Evolutionary conservation across 2,888 invertebrate genomes (phyloP), one percentile per base, ranked within the genome.

Genomic region (Ptychoptera albimana): DNA sequence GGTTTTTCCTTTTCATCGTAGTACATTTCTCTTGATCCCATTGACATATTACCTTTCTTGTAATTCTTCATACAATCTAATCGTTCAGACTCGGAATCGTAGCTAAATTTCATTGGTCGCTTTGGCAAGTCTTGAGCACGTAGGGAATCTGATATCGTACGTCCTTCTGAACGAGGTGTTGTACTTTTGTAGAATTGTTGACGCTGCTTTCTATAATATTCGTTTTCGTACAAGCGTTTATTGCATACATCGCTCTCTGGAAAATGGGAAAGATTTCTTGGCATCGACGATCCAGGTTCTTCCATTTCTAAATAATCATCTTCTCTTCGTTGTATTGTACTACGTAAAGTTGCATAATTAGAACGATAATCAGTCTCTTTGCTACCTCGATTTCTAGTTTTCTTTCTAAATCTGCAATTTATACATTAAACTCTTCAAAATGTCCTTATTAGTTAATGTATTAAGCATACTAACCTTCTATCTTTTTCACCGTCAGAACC

Each of bases 401-500:
- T 72, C 49, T 61, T 63, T 30, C 64, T 60, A 49, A 62, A 63
- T 53, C 66, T 65, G 14, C 0, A 3, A 34, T 11, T 11, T 23
- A 41, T 31, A 36, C 15, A 10, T 10, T 8, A 37, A 15, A 14
- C 30, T 39, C 9, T 14, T 34, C 8, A 11, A 34, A 7, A 35
- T n/a, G n/a, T n/a, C n/a, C n/a, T n/a, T n/a, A 29, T 38, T 4
- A 11, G 10, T 4, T 4, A 6, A 14, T 32, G 31, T 16, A 29
- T 13, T 23, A 5, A 14, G 16, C 29, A 39, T 11, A 43, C 47
- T 57, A 64, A 65, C 59, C 73, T 59, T 53, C 71, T 57, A 49
- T 74, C 73, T 50, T 72, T 65, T 59, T 74, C 74, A 2, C 71
- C 69, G 56, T 74, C 73, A 40, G 68, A 72, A 15, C 69, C 70